Conservation (phyloP, 2,888 invertebrate genomes). For the Physocephala rufipes region DNA sequence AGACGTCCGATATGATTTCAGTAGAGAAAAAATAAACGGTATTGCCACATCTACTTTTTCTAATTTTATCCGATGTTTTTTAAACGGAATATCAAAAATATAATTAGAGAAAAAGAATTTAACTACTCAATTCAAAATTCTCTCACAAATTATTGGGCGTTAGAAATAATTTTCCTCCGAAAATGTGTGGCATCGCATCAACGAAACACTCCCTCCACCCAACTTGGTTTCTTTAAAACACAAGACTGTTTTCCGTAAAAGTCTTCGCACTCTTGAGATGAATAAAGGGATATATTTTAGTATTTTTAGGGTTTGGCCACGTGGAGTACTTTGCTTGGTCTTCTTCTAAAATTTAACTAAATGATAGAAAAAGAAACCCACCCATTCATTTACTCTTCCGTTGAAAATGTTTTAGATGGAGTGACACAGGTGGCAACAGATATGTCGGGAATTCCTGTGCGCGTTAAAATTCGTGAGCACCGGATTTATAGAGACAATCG, state of each 20-base stretch:
- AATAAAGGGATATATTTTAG: slow-evolving; percentile 14
- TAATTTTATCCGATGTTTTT: too few species aligned
- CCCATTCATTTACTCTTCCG: slow-evolving; percentile 28
- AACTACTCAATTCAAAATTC: too few species aligned
- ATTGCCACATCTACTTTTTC: too few species aligned
- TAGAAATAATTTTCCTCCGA: too few species aligned
- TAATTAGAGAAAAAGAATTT: too few species aligned
- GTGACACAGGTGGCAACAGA: too few species aligned
- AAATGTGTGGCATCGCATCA: too few species aligned
- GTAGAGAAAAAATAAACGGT: too few species aligned
- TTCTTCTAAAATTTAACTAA: background rate
- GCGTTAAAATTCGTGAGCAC: slow-evolving; percentile 22
- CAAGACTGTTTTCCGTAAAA: slow-evolving; percentile 6
- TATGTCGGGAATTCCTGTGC: background rate
- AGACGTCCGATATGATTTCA: too few species aligned
- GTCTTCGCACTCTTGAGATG: slow-evolving; percentile 18
- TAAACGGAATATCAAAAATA: too few species aligned
- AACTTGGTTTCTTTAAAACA: too few species aligned
- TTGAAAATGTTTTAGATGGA: background rate
- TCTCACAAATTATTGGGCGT: too few species aligned
- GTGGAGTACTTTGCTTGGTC: slow-evolving; percentile 21
- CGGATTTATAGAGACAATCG: background rate
- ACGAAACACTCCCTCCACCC: background rate
- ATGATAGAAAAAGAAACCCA: slow-evolving; percentile 3
- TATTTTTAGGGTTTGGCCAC: slow-evolving; percentile 23